A percentile compares a stretch with the other conserved stretches of the same genome.
Evolutionary conservation across 2,113 vertebrate species (phyloP).

Genomic region (Herpailurus yagouaroundi): DNA sequence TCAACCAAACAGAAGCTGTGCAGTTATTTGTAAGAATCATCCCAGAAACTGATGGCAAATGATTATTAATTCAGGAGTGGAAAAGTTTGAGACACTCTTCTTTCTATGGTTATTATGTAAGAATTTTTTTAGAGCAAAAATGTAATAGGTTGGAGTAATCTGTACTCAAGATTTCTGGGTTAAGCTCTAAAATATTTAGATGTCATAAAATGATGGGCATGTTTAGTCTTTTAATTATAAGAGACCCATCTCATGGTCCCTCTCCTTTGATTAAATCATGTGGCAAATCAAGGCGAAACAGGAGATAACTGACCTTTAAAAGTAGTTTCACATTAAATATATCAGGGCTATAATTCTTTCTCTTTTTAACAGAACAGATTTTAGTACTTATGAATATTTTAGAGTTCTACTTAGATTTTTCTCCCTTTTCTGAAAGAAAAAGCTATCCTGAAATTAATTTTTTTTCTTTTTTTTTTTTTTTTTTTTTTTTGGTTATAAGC

Average conservation of each 20-base stretch:
- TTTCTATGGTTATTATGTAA: not conserved
- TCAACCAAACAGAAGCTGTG: not conserved
- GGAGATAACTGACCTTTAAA: slow-evolving; percentile 67
- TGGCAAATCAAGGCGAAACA: slow-evolving; percentile 52
- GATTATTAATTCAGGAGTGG: not conserved
- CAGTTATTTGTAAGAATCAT: not conserved
- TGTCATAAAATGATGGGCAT: slow-evolving; percentile 29
- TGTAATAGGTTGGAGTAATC: not conserved
- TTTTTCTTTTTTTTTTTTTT: not conserved
- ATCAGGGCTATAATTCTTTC: slow-evolving; percentile 63
- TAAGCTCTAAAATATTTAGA: not conserved
- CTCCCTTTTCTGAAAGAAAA: not conserved
- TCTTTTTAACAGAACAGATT: slow-evolving; percentile 57
- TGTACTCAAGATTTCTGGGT: not conserved
- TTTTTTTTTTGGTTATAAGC: not conserved
- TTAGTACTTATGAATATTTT: slow-evolving; percentile 65
- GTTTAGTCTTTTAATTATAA: not conserved
- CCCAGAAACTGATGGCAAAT: not conserved
- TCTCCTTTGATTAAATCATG: slow-evolving; percentile 47
- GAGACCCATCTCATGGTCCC: not conserved
- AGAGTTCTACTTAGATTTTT: slow-evolving; percentile 42
- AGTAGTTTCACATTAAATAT: slow-evolving; percentile 50
- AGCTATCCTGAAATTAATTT: not conserved
- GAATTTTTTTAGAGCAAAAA: not conserved
- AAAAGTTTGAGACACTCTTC: not conserved